Conservation (phyloP, 2,888 invertebrate genomes). For the Girardia tigrina region DNA sequence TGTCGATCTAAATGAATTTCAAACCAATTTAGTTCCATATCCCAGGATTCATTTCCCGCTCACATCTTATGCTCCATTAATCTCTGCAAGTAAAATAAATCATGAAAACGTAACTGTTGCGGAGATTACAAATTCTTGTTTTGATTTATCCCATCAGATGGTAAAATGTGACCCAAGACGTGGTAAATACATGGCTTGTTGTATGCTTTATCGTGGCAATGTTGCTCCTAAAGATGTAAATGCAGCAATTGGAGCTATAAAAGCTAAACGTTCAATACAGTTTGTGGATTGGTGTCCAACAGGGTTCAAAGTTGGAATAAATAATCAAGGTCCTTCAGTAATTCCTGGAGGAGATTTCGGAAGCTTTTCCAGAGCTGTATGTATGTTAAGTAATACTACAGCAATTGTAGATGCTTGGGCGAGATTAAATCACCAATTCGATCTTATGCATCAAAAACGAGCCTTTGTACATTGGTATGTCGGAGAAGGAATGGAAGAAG, state of each 20-base stretch:
- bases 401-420: conserved; percentile 52
- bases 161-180: conserved; percentile 40
- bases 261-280: conserved; percentile 67
- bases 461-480: conserved; percentile 50
- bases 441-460: conserved; percentile 42
- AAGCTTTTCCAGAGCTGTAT: conserved; percentile 52
- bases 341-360: conserved; percentile 62
- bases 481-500: conserved; percentile 54
- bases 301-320: conserved; percentile 58
- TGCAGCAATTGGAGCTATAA: conserved; percentile 59
- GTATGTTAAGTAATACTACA: conserved; percentile 52
- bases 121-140: conserved; percentile 43
- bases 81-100: conserved; percentile 43
- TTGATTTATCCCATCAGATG: conserved; percentile 44
- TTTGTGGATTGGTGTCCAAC: conserved; percentile 72
- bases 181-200: conserved; percentile 40
- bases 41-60: conserved; percentile 71
- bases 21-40: conserved; percentile 47
- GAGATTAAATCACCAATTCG: conserved; percentile 45
- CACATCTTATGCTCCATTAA: conserved; percentile 56
- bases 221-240: conserved; percentile 42
- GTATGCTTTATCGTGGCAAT: conserved; percentile 39
- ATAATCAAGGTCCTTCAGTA: conserved; percentile 53
- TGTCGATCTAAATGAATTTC: conserved; percentile 53
- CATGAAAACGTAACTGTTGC: conserved; percentile 43